Conservation (phyloP, 2,797 vertebrate genomes). For the Coendou prehensilis region DNA sequence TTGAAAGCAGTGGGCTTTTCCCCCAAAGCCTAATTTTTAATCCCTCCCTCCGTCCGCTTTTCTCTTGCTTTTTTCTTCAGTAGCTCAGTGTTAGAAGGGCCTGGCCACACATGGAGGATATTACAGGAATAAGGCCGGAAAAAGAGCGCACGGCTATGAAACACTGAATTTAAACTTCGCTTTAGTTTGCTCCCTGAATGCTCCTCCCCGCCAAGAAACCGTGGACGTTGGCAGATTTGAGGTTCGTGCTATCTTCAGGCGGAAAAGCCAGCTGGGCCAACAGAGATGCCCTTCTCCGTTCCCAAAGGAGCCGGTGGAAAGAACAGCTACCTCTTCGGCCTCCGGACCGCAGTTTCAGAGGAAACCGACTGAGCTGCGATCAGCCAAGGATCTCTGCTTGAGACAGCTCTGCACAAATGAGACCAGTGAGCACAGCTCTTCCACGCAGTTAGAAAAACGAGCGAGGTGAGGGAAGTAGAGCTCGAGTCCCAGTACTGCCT, state of each 20-base stretch:
- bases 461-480: background rate
- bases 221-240: conserved; percentile 66
- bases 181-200: conserved; percentile 81
- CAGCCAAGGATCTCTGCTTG: background rate
- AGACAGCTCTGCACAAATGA: background rate
- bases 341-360: conserved; percentile 61
- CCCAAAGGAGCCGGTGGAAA: conserved; percentile 84
- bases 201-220: conserved; percentile 83
- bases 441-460: background rate
- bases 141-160: conserved; percentile 81
- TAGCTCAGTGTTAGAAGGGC: conserved; percentile 63
- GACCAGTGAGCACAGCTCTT: background rate
- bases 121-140: conserved; percentile 84
- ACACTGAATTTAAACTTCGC: conserved; percentile 80
- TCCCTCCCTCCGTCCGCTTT: background rate
- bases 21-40: conserved; percentile 11
- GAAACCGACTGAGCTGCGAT: conserved; percentile 54
- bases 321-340: conserved; percentile 75
- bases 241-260: conserved; percentile 86
- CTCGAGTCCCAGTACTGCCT: too few species aligned
- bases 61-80: conserved; percentile 69
- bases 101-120: conserved; percentile 77
- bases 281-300: conserved; percentile 77
- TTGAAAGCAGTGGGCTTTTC: conserved; percentile 18
- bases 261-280: conserved; percentile 84